These are phyloP conservation scores for Bubo blakistoni DNA, from an alignment of 2,113 vertebrate genomes.

Conservation along the genomic window DNA sequence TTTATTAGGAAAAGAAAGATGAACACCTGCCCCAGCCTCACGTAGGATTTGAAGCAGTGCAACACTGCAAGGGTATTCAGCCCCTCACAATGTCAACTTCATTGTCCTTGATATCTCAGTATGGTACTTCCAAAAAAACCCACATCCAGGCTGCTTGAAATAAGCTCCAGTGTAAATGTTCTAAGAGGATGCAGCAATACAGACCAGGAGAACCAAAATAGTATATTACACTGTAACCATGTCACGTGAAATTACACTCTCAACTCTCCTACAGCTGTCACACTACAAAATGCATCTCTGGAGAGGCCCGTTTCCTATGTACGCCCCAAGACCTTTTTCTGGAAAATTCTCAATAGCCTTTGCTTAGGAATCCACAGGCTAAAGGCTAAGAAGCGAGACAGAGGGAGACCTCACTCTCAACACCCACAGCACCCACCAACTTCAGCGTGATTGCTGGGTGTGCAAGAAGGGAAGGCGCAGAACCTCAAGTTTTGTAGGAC, in stretches of 20 bases:
- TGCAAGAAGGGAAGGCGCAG: neutral
- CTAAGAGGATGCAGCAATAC: neutral
- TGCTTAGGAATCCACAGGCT: neutral
- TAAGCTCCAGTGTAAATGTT: neutral
- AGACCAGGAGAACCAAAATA: slow-evolving; percentile 34
- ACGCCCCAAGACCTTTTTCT: neutral
- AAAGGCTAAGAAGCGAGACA: neutral
- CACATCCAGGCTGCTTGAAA: neutral
- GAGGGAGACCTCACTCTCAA: neutral
- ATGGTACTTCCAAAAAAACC: neutral
- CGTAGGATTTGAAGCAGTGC: neutral
- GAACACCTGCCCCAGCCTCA: neutral
- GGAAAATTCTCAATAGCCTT: neutral
- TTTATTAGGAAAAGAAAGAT: neutral
- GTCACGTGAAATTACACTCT: slow-evolving; percentile 27
- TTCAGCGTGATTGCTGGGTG: neutral
- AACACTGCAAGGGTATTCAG: neutral
- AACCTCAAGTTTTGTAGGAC: neutral
- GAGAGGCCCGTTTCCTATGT: neutral
- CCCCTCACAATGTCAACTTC: neutral
- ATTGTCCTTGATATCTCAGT: neutral
- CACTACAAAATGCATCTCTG: neutral
- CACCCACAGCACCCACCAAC: neutral
- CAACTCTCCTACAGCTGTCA: slow-evolving; percentile 30
- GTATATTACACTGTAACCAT: neutral